Evolutionary conservation across 2,113 vertebrate species (phyloP).

Genomic region (Xyliphius kryptos): DNA sequence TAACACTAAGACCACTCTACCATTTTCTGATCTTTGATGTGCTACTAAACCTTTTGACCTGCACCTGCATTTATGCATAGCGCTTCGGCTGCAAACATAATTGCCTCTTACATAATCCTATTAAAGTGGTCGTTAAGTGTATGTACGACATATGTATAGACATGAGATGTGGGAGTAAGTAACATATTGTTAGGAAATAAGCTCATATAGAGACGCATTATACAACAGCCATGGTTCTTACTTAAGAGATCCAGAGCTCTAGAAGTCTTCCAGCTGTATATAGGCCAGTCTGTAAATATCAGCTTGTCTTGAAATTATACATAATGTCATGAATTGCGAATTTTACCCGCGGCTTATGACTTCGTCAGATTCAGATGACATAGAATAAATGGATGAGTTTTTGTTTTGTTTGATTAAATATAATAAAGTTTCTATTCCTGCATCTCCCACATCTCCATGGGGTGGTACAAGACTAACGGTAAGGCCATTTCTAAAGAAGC

Average conservation of each 20-base stretch:
- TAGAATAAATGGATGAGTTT: too few relatives aligned
- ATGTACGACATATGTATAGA: not conserved
- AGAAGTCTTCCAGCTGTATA: not conserved
- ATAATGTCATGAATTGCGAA: too few relatives aligned
- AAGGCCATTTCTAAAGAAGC: too few relatives aligned
- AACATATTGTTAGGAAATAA: conserved; percentile 1
- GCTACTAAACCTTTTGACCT: not conserved
- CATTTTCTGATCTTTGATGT: not conserved
- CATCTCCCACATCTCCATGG: too few relatives aligned
- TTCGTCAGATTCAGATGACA: too few relatives aligned
- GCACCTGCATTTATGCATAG: conserved; percentile 2
- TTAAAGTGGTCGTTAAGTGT: not conserved
- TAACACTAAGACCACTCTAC: not conserved
- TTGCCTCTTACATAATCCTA: not conserved
- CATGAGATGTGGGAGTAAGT: too few relatives aligned
- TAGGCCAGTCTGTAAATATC: not conserved
- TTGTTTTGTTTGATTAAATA: too few relatives aligned
- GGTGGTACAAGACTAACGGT: too few relatives aligned
- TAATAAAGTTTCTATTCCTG: too few relatives aligned
- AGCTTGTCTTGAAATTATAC: not conserved
- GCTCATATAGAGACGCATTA: not conserved
- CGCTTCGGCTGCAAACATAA: not conserved
- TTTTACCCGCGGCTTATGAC: too few relatives aligned
- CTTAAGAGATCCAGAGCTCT: too few relatives aligned
- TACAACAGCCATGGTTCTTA: not conserved